phyloP scores from a whole-genome alignment of 2,888 invertebrate species.

The Drosophila setosimentum region DNA sequence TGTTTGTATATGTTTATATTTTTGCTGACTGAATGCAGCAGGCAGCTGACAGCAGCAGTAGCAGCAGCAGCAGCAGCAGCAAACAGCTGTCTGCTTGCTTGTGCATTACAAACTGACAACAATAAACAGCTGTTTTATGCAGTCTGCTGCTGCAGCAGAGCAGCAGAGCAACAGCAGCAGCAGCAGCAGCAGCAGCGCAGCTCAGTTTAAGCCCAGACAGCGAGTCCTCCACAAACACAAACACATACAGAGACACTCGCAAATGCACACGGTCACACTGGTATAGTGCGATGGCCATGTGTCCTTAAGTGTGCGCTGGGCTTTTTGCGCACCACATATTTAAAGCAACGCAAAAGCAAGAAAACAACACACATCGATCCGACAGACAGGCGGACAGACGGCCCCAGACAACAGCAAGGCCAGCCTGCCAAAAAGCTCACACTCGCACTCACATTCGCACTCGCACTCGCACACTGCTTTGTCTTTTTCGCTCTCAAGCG shows the following conservation, averaged over 20 bases:
- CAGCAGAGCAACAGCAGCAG: slow-evolving; percentile 19
- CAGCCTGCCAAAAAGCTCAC: slow-evolving; percentile 56
- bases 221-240: slow-evolving; percentile 48
- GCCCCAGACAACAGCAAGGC: slow-evolving; percentile 42
- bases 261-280: slow-evolving; percentile 4
- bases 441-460: neutral
- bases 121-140: slow-evolving; percentile 68
- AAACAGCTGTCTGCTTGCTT: slow-evolving; percentile 48
- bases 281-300: slow-evolving; percentile 47
- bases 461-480: neutral
- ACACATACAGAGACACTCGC: slow-evolving; percentile 14
- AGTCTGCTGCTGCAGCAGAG: slow-evolving; percentile 35
- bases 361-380: slow-evolving; percentile 19
- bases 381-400: slow-evolving; percentile 21
- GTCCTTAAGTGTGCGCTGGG: slow-evolving; percentile 66
- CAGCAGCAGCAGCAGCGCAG: slow-evolving; percentile 20
- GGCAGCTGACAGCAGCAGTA: slow-evolving; percentile 7
- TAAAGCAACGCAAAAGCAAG: slow-evolving; percentile 31
- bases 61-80: slow-evolving; percentile 18
- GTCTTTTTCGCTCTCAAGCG: slow-evolving; percentile 47
- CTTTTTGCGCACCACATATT: slow-evolving; percentile 70
- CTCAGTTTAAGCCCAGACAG: slow-evolving; percentile 45
- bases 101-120: slow-evolving; percentile 45
- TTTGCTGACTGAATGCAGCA: slow-evolving; percentile 24
- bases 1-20: slow-evolving; percentile 2